These are phyloP conservation scores for Stenchaetothrips biformis DNA, from an alignment of 2,888 invertebrate genomes.

Conservation along the genomic window DNA sequence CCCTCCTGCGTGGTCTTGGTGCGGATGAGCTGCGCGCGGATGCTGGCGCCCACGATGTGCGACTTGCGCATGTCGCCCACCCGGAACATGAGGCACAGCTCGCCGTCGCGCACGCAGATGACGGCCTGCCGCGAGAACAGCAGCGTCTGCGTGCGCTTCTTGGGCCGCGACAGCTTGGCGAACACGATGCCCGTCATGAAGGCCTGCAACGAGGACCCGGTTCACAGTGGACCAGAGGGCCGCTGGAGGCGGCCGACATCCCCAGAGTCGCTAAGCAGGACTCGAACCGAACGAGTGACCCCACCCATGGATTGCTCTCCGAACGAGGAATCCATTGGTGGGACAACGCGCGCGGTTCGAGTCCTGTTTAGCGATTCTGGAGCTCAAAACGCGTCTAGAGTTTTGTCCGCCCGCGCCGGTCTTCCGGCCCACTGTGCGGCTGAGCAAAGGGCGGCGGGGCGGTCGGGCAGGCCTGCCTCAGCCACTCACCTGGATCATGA, in stretches of 20 bases:
- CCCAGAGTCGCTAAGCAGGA: no score
- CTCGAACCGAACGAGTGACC: no score
- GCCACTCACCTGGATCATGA: conserved; percentile 56
- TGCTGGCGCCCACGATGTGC: conserved; percentile 88
- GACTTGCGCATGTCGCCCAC: conserved; percentile 94
- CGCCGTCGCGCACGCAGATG: conserved; percentile 79
- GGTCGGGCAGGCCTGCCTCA: no score
- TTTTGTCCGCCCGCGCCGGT: no score
- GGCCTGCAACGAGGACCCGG: conserved; percentile 47
- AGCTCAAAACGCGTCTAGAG: no score
- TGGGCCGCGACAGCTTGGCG: conserved; percentile 92
- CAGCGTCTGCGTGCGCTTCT: conserved; percentile 87
- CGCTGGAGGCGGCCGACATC: no score
- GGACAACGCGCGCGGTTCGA: no score
- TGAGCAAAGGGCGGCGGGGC: neutral
- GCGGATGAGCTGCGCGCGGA: conserved; percentile 77
- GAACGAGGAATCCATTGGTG: no score
- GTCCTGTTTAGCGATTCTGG: no score
- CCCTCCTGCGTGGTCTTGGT: conserved; percentile 77
- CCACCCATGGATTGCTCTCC: no score
- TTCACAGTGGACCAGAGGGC: no score
- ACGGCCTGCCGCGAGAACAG: conserved; percentile 87
- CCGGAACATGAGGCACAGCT: conserved; percentile 80
- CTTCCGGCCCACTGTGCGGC: no score
- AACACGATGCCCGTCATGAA: conserved; percentile 84